Evolutionary conservation across 2,113 vertebrate genomes (phyloP).

Genomic region (Macrotus californicus): DNA sequence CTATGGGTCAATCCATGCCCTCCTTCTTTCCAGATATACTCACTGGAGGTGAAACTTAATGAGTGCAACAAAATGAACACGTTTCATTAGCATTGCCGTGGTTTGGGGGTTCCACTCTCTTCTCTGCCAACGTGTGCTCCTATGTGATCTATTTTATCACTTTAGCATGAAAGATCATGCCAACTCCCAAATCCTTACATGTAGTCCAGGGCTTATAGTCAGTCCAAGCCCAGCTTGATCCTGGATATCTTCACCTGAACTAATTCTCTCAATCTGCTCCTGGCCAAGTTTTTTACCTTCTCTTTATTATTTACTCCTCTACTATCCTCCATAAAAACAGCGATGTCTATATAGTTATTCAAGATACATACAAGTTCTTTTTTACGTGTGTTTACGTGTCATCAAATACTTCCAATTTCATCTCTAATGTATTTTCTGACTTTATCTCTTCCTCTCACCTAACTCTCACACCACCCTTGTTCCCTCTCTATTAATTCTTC

Average conservation of each 20-base stretch:
- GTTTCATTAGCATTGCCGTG: neutral
- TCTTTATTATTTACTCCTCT: neutral
- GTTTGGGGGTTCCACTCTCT: neutral
- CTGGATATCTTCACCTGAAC: neutral
- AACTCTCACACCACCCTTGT: too few species aligned
- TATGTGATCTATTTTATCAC: neutral
- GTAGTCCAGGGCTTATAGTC: neutral
- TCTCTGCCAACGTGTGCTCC: neutral
- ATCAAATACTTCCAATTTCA: neutral
- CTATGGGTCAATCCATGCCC: neutral
- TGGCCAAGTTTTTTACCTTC: neutral
- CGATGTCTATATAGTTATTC: neutral
- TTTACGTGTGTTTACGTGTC: neutral
- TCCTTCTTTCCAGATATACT: neutral
- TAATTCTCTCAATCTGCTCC: neutral
- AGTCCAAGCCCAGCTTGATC: neutral
- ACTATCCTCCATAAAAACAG: neutral
- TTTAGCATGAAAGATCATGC: neutral
- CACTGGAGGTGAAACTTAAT: neutral
- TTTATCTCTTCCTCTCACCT: neutral
- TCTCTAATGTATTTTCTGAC: neutral
- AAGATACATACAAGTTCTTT: neutral
- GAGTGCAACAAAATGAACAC: neutral
- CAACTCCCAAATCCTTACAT: neutral
- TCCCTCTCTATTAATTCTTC: neutral